Evolutionary conservation across 2,113 vertebrate genomes (phyloP).

Genomic region (Athene noctua): DNA sequence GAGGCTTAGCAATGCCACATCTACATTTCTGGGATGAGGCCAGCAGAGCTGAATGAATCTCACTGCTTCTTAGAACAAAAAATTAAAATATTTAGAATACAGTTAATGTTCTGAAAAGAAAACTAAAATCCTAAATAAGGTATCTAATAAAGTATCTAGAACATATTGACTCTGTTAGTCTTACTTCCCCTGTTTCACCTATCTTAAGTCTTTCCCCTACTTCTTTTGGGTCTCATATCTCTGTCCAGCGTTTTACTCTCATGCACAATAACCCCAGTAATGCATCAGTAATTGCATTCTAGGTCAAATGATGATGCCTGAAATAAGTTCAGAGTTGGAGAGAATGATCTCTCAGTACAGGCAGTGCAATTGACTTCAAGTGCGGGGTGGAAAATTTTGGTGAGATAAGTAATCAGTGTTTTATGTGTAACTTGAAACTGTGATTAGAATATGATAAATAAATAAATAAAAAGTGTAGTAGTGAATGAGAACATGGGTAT

Average conservation of each 20-base stretch:
- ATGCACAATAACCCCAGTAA: not conserved
- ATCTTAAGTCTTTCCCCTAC: not conserved
- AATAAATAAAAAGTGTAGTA: not conserved
- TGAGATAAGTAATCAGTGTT: not conserved
- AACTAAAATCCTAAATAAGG: not conserved
- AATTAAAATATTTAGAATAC: not conserved
- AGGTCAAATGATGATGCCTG: not conserved
- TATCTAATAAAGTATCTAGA: not conserved
- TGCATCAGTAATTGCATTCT: not conserved
- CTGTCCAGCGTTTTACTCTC: not conserved
- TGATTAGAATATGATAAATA: not conserved
- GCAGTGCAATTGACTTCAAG: not conserved
- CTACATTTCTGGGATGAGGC: not conserved
- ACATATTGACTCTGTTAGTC: not conserved
- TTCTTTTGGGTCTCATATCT: not conserved
- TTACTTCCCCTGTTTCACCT: not conserved
- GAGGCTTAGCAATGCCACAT: not conserved
- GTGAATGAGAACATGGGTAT: not conserved
- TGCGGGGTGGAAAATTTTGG: not conserved
- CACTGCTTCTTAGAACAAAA: not conserved
- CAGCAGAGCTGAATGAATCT: not conserved
- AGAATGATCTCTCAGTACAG: not conserved
- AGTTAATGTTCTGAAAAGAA: not conserved
- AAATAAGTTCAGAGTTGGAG: not conserved
- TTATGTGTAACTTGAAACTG: not conserved